Percentiles rank a stretch among this genome's conserved stretches.
Evolutionary conservation across 2,113 vertebrate genomes (phyloP).

Genomic region (Sylvia atricapilla): DNA sequence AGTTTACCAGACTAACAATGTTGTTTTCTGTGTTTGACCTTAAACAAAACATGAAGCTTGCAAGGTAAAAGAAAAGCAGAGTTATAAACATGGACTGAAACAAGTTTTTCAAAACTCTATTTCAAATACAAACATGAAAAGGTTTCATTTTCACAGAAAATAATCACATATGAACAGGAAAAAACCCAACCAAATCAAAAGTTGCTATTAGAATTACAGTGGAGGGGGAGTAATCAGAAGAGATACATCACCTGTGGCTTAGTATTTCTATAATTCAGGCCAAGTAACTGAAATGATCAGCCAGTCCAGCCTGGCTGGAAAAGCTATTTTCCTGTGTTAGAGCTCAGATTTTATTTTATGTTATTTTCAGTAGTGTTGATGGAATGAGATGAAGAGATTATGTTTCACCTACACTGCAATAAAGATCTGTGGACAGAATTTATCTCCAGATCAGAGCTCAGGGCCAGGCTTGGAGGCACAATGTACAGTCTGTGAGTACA

Average conservation of each 20-base stretch:
- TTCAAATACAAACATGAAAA: background rate
- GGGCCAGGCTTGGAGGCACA: background rate
- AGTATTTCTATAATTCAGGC: background rate
- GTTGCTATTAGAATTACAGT: background rate
- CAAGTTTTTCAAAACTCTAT: background rate
- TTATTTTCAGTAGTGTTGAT: background rate
- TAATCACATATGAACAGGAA: background rate
- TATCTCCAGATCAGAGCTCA: background rate
- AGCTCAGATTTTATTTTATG: conserved; percentile 12
- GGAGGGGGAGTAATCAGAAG: background rate
- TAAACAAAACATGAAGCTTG: background rate
- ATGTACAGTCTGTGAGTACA: too few relatives aligned
- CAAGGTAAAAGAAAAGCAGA: background rate
- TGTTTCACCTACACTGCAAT: background rate
- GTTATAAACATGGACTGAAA: background rate
- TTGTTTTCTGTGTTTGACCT: conserved; percentile 15
- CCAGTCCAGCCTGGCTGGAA: background rate
- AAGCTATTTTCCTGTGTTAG: background rate
- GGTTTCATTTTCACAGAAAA: background rate
- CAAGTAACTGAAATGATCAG: background rate
- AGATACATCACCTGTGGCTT: background rate
- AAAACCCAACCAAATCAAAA: background rate
- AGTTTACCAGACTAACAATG: background rate
- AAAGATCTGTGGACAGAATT: conserved; percentile 3
- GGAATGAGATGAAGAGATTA: conserved; percentile 46